phyloP scores from a whole-genome alignment of 2,888 invertebrate species.

The Drosophila bunnanda region DNA sequence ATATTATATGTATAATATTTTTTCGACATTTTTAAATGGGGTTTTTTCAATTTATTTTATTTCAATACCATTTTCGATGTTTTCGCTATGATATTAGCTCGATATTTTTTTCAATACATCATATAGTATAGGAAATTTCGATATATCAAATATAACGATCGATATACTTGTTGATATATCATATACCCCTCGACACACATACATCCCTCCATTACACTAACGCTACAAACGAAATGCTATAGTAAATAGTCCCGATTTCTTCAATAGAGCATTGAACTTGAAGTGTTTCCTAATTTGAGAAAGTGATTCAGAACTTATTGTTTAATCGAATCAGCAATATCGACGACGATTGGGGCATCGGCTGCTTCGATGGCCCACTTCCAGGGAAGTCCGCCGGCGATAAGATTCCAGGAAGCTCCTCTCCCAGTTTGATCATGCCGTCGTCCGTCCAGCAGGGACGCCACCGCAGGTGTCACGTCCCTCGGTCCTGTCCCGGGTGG shows the following conservation, averaged over 20 bases:
- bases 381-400: constrained; percentile 42
- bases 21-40: no score
- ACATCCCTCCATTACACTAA: not conserved
- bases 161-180: no score
- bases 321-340: constrained; percentile 17
- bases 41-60: no score
- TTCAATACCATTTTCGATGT: no score
- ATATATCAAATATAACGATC: no score
- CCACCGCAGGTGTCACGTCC: constrained; percentile 9
- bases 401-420: constrained; percentile 42
- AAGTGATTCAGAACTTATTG: constrained; percentile 27
- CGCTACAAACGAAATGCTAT: not conserved
- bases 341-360: constrained; percentile 3
- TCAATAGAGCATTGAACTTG: not conserved
- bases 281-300: constrained; percentile 6
- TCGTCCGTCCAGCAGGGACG: not conserved
- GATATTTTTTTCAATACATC: no score
- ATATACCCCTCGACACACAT: no score
- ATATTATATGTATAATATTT: no score
- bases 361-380: constrained; percentile 28
- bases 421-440: not conserved
- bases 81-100: no score
- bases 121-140: no score
- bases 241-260: not conserved
- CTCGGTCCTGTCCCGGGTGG: constrained; percentile 2